A percentile compares a stretch with the other conserved stretches of the same genome.
phyloP scores from a whole-genome alignment of 2,888 invertebrate species.

The Napeogenes inachia region DNA sequence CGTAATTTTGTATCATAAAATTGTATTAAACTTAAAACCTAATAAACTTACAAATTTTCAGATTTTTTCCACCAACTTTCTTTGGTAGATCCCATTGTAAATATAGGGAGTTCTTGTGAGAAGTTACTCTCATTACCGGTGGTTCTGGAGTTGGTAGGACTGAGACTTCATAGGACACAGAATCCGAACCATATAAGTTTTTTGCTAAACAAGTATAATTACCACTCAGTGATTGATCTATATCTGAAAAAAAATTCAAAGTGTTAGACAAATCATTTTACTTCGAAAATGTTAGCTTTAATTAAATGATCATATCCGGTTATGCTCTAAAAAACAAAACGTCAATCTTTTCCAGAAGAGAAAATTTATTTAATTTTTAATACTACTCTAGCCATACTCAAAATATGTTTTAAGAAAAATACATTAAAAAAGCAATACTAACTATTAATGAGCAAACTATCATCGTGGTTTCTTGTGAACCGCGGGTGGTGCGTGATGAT shows the following conservation, averaged over 20 bases:
- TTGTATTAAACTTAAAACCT: too few species aligned
- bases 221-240: conserved; percentile 84
- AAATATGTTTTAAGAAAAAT: too few species aligned
- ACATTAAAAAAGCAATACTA: conserved; percentile 33
- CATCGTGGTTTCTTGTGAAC: conserved; percentile 66
- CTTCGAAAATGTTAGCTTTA: too few species aligned
- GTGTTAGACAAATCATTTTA: too few species aligned
- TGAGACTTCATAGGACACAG: conserved; percentile 86
- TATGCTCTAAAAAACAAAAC: too few species aligned
- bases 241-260: conserved; percentile 61
- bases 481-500: conserved; percentile 73
- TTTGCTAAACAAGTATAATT: conserved; percentile 89
- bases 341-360: too few species aligned
- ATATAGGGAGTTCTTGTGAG: conserved; percentile 64
- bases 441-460: conserved; percentile 70
- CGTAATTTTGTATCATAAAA: too few species aligned
- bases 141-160: conserved; percentile 86
- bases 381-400: too few species aligned
- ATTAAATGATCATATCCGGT: too few species aligned
- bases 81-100: conserved; percentile 81
- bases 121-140: conserved; percentile 77
- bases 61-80: conserved; percentile 46
- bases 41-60: conserved; percentile 59
- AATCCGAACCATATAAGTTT: conserved; percentile 91
- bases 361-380: too few species aligned